These are phyloP conservation scores for Acipenser ruthenus DNA, from an alignment of 2,797 vertebrate genomes.

Conservation along the genomic window DNA sequence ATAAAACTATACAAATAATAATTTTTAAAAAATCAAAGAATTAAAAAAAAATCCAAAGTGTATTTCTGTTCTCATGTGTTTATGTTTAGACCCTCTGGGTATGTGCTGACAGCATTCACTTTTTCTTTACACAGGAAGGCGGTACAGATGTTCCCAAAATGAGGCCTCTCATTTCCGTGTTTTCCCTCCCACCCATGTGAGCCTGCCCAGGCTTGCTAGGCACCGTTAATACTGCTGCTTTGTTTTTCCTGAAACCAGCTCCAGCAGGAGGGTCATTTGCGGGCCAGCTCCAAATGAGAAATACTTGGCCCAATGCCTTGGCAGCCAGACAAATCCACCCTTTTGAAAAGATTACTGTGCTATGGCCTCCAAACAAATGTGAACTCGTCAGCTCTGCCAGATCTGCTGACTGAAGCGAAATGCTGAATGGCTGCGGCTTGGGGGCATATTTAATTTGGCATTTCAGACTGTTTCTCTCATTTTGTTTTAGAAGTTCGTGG, in stretches of 20 bases:
- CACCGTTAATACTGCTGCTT: not conserved
- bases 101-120: slow-evolving; percentile 43
- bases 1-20: slow-evolving; percentile 23
- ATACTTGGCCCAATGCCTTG: slow-evolving; percentile 62
- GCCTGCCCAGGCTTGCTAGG: slow-evolving; percentile 3
- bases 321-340: slow-evolving; percentile 62
- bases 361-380: slow-evolving; percentile 31
- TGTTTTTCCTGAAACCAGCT: slow-evolving; percentile 10
- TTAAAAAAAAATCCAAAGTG: slow-evolving; percentile 39
- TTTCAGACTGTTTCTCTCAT: slow-evolving; percentile 54
- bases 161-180: slow-evolving; percentile 1
- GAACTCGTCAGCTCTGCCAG: slow-evolving; percentile 54
- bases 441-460: slow-evolving; percentile 49
- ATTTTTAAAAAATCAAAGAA: not conserved
- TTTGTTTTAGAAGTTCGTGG: slow-evolving; percentile 23
- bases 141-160: slow-evolving; percentile 11
- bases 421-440: slow-evolving; percentile 48
- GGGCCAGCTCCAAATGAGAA: slow-evolving; percentile 62
- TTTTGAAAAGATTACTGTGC: slow-evolving; percentile 70
- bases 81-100: slow-evolving; percentile 45
- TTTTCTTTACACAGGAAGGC: slow-evolving; percentile 9
- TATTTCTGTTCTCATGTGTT: slow-evolving; percentile 48
- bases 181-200: not conserved
- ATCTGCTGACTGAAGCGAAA: slow-evolving; percentile 59
- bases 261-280: slow-evolving; percentile 22